These are phyloP conservation scores for Danaus plexippus DNA, from an alignment of 1,140 invertebrate genomes.

Conservation along the genomic window DNA sequence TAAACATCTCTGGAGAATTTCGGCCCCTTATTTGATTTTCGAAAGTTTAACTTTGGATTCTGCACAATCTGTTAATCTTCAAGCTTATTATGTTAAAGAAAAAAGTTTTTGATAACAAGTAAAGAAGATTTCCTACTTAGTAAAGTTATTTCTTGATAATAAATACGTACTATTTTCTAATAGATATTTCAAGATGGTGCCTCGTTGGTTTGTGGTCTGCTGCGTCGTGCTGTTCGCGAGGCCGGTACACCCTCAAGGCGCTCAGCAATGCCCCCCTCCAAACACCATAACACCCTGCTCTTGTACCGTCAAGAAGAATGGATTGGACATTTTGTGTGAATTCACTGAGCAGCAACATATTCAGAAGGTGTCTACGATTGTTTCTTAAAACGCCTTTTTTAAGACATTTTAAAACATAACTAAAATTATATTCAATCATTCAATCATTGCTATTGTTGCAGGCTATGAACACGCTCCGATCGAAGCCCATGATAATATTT, in stretches of 20 bases:
- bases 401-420: not conserved
- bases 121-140: too few relatives aligned
- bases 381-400: not conserved
- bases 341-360: slow-evolving; percentile 84
- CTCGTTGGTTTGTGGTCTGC: slow-evolving; percentile 51
- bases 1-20: too few relatives aligned
- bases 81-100: too few relatives aligned
- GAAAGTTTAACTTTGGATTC: too few relatives aligned
- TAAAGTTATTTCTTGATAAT: too few relatives aligned
- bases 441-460: slow-evolving; percentile 31
- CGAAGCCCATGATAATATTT: slow-evolving; percentile 83
- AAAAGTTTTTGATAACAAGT: too few relatives aligned
- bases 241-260: slow-evolving; percentile 56
- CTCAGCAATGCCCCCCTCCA: slow-evolving; percentile 80
- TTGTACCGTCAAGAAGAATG: slow-evolving; percentile 88
- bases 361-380: slow-evolving; percentile 48
- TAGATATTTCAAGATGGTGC: slow-evolving; percentile 43
- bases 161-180: not conserved
- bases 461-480: slow-evolving; percentile 84
- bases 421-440: not conserved
- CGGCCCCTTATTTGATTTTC: too few relatives aligned
- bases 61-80: too few relatives aligned
- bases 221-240: slow-evolving; percentile 55
- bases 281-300: slow-evolving; percentile 83
- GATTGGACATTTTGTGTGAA: slow-evolving; percentile 89